Evolutionary conservation across 2,113 vertebrate species (phyloP).

Genomic region (Passer domesticus): DNA sequence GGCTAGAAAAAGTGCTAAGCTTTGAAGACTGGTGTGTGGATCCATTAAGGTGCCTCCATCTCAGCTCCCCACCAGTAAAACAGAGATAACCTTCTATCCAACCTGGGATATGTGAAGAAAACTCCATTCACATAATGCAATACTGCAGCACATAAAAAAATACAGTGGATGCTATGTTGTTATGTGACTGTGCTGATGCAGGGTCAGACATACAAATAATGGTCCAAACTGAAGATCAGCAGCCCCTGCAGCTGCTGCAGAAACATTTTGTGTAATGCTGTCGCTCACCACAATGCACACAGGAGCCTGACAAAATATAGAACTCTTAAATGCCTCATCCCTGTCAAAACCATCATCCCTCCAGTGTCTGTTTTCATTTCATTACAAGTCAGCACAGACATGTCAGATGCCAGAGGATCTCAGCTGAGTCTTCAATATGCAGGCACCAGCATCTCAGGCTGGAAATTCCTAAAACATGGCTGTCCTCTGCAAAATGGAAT

Average conservation of each 20-base stretch:
- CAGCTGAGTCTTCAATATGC: neutral
- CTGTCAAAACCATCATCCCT: neutral
- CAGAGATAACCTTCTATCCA: neutral
- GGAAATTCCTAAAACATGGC: neutral
- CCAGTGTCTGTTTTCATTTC: neutral
- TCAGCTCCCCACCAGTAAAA: neutral
- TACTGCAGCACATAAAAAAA: neutral
- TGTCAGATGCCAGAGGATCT: neutral
- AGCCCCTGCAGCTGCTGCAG: neutral
- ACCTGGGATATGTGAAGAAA: neutral
- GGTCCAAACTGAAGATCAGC: neutral
- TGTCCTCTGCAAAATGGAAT: slow-evolving; percentile 30
- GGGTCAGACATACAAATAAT: neutral
- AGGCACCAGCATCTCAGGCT: neutral
- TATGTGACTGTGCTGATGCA: neutral
- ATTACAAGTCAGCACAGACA: neutral
- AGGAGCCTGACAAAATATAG: neutral
- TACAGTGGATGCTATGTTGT: fast-evolving
- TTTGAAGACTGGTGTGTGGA: neutral
- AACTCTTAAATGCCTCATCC: neutral
- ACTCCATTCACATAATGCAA: fast-evolving
- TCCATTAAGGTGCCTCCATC: neutral
- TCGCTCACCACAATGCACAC: neutral
- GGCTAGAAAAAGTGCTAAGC: neutral
- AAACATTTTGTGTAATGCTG: neutral